Base-by-base conservation (phyloP, 1,140 invertebrate species). In the Gonatopus flavifemur region DNA sequence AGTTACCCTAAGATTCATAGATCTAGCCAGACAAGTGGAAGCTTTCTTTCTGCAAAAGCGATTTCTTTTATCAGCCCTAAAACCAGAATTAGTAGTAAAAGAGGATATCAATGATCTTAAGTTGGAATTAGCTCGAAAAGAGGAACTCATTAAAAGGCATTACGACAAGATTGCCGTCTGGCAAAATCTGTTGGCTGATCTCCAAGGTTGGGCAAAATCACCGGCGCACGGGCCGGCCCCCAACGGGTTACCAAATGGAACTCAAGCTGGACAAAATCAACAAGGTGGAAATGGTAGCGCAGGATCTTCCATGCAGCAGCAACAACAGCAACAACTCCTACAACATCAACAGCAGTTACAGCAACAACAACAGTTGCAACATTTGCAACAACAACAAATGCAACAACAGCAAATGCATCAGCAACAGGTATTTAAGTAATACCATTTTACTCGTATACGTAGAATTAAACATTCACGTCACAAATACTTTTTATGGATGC, bases 1-100 rank as follows among this genome's bases (percentile, higher is more conserved):
- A 76, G 87, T 86, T 13, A 85, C 89, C 30, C 77, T 89, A 44
- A 81, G 88, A 50, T 96, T 96, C 68, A 85, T 96, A 25, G 94
- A 97, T 72, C 79, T 93, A 22, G 93, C 93, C 1, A 81, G 92
- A 21, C 90, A 94, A 77, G 91, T 96, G 86, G 94, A 98, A 75
- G 90, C 90, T 1, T 96, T 94, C 72, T 98, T 98, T 67, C 72
- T 98, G 1, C 93, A 95, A 70, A 95, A 96, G 74, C 80, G 93
- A 66, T 90, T 96, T 67, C 78, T 96, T 0, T 76, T 97, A 2
- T 95, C 93, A 2, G 89, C 88, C 0, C 80, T 95, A 40, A 96
- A 96, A 71, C 94, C 94, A 0, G 93, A 96, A 73, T 83, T 95
- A 58, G 83, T 94, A 48, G 82, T 96, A 1, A 93, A 92, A 77